Conservation (phyloP, 2,888 invertebrate genomes). For the Acanthosepion pharaonis region DNA sequence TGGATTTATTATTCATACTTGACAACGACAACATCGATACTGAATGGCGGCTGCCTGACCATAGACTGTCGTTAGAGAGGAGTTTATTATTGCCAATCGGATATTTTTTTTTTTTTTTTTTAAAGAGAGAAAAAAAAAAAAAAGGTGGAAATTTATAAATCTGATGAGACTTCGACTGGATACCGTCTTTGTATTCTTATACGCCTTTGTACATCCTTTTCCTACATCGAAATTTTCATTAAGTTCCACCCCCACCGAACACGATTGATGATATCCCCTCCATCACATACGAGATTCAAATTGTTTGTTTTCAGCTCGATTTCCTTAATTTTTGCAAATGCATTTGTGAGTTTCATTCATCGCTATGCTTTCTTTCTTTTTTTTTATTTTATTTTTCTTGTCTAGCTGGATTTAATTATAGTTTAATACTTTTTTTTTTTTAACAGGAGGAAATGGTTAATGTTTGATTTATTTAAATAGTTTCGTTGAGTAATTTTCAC, state of each 20-base stretch:
- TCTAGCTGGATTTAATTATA: neutral
- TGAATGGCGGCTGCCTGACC: conserved; percentile 33
- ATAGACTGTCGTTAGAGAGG: neutral
- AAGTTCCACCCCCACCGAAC: neutral
- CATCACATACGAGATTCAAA: neutral
- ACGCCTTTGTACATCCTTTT: neutral
- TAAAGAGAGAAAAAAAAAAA: neutral
- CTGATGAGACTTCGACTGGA: neutral
- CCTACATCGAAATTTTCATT: neutral
- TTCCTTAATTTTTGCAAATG: neutral
- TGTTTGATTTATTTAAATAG: neutral
- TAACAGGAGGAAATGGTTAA: neutral
- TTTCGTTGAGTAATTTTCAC: too few relatives aligned
- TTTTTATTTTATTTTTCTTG: neutral
- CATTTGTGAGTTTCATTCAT: neutral
- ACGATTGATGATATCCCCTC: neutral
- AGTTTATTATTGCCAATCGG: neutral
- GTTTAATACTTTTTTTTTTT: too few relatives aligned
- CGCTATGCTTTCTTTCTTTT: neutral
- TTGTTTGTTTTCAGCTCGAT: neutral
- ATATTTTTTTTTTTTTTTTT: neutral
- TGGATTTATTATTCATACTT: conserved; percentile 13
- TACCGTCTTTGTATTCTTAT: neutral
- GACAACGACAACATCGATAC: neutral
- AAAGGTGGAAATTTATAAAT: neutral